phyloP scores from a whole-genome alignment of 2,888 invertebrate species.

The Phyto melanocephala region DNA sequence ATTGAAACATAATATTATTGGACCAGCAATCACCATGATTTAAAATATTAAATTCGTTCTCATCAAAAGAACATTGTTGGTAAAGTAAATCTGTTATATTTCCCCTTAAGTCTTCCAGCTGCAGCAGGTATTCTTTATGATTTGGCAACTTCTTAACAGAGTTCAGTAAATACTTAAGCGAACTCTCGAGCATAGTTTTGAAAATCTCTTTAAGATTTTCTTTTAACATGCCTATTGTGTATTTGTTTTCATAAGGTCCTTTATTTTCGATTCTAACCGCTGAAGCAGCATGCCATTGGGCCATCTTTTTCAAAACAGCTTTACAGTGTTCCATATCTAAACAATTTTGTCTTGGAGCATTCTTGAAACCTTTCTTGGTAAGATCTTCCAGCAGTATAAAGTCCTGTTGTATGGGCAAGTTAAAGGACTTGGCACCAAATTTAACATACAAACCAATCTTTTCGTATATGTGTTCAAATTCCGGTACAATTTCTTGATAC shows the following conservation, averaged over 20 bases:
- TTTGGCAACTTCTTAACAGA: not conserved
- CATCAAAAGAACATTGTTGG: not conserved
- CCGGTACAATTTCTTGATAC: constrained; percentile 71
- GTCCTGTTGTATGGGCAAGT: constrained; percentile 58
- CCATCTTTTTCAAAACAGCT: constrained; percentile 71
- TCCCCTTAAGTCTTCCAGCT: constrained; percentile 14
- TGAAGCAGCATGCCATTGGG: constrained; percentile 75
- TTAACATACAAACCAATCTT: constrained; percentile 64
- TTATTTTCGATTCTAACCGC: constrained; percentile 68
- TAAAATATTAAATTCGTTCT: constrained; percentile 68
- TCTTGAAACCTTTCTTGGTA: constrained; percentile 67
- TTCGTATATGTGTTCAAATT: constrained; percentile 72
- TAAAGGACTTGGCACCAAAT: constrained; percentile 71
- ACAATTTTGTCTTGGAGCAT: constrained; percentile 69
- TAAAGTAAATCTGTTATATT: constrained; percentile 17
- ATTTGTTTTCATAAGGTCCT: constrained; percentile 60
- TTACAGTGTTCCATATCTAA: constrained; percentile 71
- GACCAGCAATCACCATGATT: constrained; percentile 76
- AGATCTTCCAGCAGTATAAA: constrained; percentile 73
- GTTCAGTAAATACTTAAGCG: constrained; percentile 41
- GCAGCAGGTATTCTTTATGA: not conserved
- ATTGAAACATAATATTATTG: constrained; percentile 76
- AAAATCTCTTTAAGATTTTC: constrained; percentile 58
- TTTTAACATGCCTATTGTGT: constrained; percentile 36
- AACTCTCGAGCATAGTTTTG: constrained; percentile 72